Evolutionary conservation across 2,113 vertebrate species (phyloP), one percentile per base, ranked within the genome.

Genomic region (Peucedramus taeniatus): DNA sequence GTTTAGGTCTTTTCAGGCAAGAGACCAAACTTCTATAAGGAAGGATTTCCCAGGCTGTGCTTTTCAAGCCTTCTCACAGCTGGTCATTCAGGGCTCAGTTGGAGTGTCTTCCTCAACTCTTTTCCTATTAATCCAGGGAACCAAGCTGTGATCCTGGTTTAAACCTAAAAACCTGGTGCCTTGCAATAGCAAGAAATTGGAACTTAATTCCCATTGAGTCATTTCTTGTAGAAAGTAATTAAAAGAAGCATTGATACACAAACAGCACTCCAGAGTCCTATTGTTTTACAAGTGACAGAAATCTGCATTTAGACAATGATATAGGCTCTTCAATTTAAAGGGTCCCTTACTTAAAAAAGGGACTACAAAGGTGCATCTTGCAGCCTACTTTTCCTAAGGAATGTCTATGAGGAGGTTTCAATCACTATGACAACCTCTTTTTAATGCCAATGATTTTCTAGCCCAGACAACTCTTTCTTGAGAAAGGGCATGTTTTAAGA

Each of bases 391-490:
- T 97, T 96, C 96, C 93, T 92, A 70, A 96, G 91, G 96, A 97
- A 98, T 98, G 95, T 96, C 98, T 97, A 75, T 87, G 93, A 92
- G 94, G 92, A 95, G 88, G 94, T 97, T 97, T 97, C 95, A 90
- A 95, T 98, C 97, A 97, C 98, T 97, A 98, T 98, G 97, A 97
- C 96, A 97, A 98, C 97, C 89, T 94, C 88, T 97, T 97, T 96
- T 94, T 97, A 95, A 95, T 92, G 89, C 94, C 97, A 98, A 97
- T 89, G 86, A 93, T 97, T 96, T 96, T 96, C 89, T 57, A 97
- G 95, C 93, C 96, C 95, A 95, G 96, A 96, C 97, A 96, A 94
- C 97, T 95, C 97, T 95, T 94, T 96, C 96, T 90, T 97, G 85
- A 96, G 83, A 97, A 97, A 96, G 96, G 93, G 96, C 95, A 97